phyloP scores from a whole-genome alignment of 2,888 invertebrate genomes.

The Phyto melanocephala region DNA sequence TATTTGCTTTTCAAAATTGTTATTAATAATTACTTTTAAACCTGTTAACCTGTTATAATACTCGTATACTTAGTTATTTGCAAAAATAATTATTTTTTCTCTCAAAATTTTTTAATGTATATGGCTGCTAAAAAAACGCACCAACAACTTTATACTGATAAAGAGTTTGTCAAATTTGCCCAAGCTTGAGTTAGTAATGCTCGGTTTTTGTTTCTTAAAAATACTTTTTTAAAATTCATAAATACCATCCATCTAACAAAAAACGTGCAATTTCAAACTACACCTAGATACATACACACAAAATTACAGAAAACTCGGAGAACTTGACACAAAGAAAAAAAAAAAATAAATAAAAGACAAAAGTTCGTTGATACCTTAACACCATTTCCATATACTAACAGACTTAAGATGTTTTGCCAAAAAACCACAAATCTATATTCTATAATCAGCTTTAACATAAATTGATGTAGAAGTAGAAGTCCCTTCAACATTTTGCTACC shows the following conservation, averaged over 20 bases:
- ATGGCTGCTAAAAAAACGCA: background rate
- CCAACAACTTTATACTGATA: too few relatives aligned
- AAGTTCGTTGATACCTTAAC: slow-evolving; percentile 69
- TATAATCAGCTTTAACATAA: too few relatives aligned
- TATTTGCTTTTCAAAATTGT: slow-evolving; percentile 2
- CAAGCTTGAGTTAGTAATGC: slow-evolving; percentile 26
- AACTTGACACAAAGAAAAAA: slow-evolving; percentile 43
- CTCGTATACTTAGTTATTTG: slow-evolving; percentile 36
- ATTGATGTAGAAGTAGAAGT: too few relatives aligned
- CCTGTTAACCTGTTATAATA: too few relatives aligned
- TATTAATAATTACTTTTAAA: slow-evolving; percentile 1
- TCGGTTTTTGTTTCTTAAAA: slow-evolving; percentile 33
- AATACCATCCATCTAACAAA: slow-evolving; percentile 26
- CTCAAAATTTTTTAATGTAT: too few relatives aligned
- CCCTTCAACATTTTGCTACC: too few relatives aligned
- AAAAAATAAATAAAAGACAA: too few relatives aligned
- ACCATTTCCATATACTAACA: slow-evolving; percentile 18
- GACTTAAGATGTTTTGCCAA: too few relatives aligned
- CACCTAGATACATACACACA: slow-evolving; percentile 49
- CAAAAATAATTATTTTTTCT: background rate
- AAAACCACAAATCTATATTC: too few relatives aligned
- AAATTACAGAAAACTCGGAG: slow-evolving; percentile 13
- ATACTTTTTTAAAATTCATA: background rate
- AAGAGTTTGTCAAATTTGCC: too few relatives aligned
- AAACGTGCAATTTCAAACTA: slow-evolving; percentile 53